Percentiles rank a stretch among this genome's conserved stretches.
These are phyloP conservation scores for Lasioglossum oenotherae DNA, from an alignment of 2,888 invertebrate genomes.

Conservation along the genomic window DNA sequence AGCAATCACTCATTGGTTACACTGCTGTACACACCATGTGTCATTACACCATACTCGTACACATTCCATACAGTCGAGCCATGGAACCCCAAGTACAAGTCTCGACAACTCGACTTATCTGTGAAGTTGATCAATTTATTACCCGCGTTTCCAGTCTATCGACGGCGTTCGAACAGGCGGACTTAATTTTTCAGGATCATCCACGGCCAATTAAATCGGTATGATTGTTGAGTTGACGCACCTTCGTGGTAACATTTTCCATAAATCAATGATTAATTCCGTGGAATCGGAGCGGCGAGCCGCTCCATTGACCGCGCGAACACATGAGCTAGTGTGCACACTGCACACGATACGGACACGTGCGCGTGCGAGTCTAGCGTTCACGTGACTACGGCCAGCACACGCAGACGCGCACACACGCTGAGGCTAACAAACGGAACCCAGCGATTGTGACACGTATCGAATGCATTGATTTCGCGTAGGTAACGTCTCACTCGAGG, in stretches of 20 bases:
- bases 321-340: constrained; percentile 3
- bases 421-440: constrained; percentile 28
- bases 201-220: constrained; percentile 14
- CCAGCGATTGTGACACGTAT: constrained; percentile 75
- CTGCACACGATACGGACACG: constrained; percentile 43
- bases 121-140: background rate
- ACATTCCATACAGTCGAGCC: background rate
- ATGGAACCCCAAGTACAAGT: background rate
- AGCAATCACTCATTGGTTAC: background rate
- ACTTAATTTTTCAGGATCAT: constrained; percentile 1
- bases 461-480: constrained; percentile 80
- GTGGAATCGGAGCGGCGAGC: constrained; percentile 29
- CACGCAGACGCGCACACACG: background rate
- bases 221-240: background rate
- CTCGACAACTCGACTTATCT: background rate
- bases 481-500: constrained; percentile 78
- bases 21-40: background rate
- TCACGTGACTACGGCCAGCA: constrained; percentile 49
- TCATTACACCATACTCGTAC: background rate
- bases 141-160: background rate
- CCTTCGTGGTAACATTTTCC: constrained; percentile 45
- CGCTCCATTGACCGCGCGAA: constrained; percentile 39
- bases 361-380: constrained; percentile 38
- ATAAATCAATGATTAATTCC: constrained; percentile 53
- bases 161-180: background rate